phyloP scores from a whole-genome alignment of 2,113 vertebrate genomes.

The Crotalus tigris region DNA sequence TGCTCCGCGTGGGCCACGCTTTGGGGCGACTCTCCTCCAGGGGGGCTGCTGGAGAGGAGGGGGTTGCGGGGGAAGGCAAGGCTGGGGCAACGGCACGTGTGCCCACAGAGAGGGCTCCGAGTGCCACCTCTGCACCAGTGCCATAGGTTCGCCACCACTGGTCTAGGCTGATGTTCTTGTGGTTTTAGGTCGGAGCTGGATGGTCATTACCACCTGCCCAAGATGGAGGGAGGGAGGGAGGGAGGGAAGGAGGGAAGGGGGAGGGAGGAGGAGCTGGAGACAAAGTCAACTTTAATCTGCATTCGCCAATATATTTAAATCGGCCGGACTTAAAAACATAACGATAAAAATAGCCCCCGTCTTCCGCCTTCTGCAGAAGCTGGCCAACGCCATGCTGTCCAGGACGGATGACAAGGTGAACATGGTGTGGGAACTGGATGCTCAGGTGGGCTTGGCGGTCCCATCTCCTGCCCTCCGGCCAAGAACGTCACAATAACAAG shows the following conservation, averaged over 20 bases:
- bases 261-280: not conserved
- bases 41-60: too few relatives aligned
- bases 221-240: not conserved
- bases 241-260: not conserved
- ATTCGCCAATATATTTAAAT: not conserved
- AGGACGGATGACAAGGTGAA: not conserved
- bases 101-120: too few relatives aligned
- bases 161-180: not conserved
- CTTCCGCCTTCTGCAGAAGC: not conserved
- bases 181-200: not conserved
- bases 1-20: too few relatives aligned
- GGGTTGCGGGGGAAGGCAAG: too few relatives aligned
- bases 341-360: not conserved
- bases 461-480: not conserved
- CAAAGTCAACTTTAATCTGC: not conserved
- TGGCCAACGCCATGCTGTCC: not conserved
- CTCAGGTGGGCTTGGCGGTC: not conserved
- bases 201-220: not conserved
- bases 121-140: too few relatives aligned
- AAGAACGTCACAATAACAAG: conserved; percentile 13
- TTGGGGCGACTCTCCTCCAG: too few relatives aligned
- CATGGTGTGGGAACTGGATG: not conserved
- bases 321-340: not conserved
- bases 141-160: too few relatives aligned
- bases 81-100: too few relatives aligned